Conservation (phyloP, 1,140 invertebrate species). For the Asbolus verrucosus region DNA sequence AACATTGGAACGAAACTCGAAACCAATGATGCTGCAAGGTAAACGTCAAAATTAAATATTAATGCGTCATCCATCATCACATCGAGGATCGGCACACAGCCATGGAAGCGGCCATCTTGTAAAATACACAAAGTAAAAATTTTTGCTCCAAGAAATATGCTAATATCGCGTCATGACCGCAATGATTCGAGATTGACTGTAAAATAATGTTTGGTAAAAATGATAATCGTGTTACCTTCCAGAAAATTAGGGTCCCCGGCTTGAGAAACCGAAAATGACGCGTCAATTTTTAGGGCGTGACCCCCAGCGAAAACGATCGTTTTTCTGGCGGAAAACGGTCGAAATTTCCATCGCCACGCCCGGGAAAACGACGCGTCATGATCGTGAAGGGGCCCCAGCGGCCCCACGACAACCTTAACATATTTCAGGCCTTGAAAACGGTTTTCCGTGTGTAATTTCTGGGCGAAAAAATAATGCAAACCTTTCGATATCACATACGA, state of each 20-base stretch:
- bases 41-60: too few species aligned
- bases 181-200: slow-evolving; percentile 27
- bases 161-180: slow-evolving; percentile 55
- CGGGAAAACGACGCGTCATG: slow-evolving; percentile 31
- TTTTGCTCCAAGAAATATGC: slow-evolving; percentile 55
- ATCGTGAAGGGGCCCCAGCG: slow-evolving; percentile 4
- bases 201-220: slow-evolving; percentile 30
- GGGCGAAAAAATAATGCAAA: slow-evolving; percentile 65
- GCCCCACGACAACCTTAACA: slow-evolving; percentile 58
- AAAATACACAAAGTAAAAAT: slow-evolving; percentile 34
- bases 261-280: not conserved
- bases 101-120: slow-evolving; percentile 48
- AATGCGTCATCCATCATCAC: too few species aligned
- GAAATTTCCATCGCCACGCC: slow-evolving; percentile 43
- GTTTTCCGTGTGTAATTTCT: slow-evolving; percentile 53
- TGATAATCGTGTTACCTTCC: slow-evolving; percentile 20
- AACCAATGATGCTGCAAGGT: too few species aligned
- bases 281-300: slow-evolving; percentile 22
- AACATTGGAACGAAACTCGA: too few species aligned
- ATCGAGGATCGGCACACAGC: slow-evolving; percentile 46
- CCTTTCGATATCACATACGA: slow-evolving; percentile 64
- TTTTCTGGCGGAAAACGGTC: slow-evolving; percentile 39
- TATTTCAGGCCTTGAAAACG: slow-evolving; percentile 61
- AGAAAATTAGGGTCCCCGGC: not conserved
- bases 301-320: not conserved